Conservation (phyloP, 2,888 invertebrate species). For the Hypsopygia costalis region DNA sequence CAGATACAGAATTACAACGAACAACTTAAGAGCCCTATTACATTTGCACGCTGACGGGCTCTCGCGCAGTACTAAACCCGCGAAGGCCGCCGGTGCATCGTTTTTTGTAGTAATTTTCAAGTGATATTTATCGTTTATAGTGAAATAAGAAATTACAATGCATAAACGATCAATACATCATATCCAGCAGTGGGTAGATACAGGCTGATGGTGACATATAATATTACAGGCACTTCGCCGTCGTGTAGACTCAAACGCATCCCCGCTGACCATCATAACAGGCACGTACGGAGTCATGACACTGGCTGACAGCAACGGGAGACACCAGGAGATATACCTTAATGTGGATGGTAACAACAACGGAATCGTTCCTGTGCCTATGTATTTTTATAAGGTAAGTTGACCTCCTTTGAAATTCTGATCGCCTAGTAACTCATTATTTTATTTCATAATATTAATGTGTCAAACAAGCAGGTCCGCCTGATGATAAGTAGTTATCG, state of each 20-base stretch:
- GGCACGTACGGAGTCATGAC: conserved; percentile 48
- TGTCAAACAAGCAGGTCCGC: background rate
- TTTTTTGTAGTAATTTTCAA: too few relatives aligned
- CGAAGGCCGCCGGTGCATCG: too few relatives aligned
- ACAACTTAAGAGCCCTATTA: too few relatives aligned
- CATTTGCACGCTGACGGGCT: too few relatives aligned
- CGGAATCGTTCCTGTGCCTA: conserved; percentile 51
- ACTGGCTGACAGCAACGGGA: conserved; percentile 29
- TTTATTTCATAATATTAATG: background rate
- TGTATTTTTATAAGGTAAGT: conserved; percentile 63
- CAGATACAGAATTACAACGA: too few relatives aligned
- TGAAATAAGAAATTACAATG: too few relatives aligned
- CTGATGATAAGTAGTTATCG: background rate
- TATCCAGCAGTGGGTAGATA: too few relatives aligned
- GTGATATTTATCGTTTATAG: too few relatives aligned
- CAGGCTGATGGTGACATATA: too few relatives aligned
- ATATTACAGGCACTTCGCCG: conserved; percentile 55
- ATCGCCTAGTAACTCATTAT: too few relatives aligned
- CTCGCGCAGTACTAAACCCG: too few relatives aligned
- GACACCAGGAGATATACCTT: conserved; percentile 34
- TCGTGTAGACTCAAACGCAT: conserved; percentile 30
- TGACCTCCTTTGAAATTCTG: background rate
- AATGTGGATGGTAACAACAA: conserved; percentile 54
- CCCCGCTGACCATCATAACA: conserved; percentile 42
- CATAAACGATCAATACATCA: too few relatives aligned